Evolutionary conservation across 2,797 vertebrate genomes (phyloP), one percentile per base, ranked within the genome.

Genomic region (Rhabdomys pumilio): DNA sequence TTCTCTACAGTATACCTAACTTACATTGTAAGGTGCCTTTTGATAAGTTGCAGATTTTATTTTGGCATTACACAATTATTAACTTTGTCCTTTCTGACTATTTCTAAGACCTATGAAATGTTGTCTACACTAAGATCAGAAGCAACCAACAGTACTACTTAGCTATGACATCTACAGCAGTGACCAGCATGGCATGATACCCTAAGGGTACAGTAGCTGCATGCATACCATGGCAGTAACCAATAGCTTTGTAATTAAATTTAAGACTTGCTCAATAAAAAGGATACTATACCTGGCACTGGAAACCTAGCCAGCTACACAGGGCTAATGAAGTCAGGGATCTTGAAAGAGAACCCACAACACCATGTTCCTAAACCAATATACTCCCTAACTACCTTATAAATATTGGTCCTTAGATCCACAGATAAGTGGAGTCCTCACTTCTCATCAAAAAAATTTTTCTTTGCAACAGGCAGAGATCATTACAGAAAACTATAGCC

Each of bases 71-170:
- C 12, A 9, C 7, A 91, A 93, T 22, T 69, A 94, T 29, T 31
- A 90, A 44, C 41, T 44, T 85, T 85, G 87, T 85, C 67, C 88
- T 91, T 93, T 82, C 76, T 93, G 14, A 69, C 26, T 88, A 7
- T 81, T 84, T 89, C 57, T 91, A n/a, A 38, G 31, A 44, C 57
- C 38, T 92, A 90, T 87, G 26, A 93, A 92, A 90, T 80, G 38
- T 82, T 92, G 69, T 79, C 34, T 89, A 47, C 19, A 69, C 26
- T 34, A 91, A 94, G 20, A 81, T 93, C 50, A 80, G 6, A 84
- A 84, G 17, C 17, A 50, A 50, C 29, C 29, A 47, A 47, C 29
- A 84, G 29, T 65, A 31, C 15, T 44, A 19, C 41, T 83, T 14
- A 63, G 26, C 41, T 34, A 47, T 65, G 29, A 47, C 11, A 34